Evolutionary conservation across 2,797 vertebrate species (phyloP).

Genomic region (Carcharodon carcharias): DNA sequence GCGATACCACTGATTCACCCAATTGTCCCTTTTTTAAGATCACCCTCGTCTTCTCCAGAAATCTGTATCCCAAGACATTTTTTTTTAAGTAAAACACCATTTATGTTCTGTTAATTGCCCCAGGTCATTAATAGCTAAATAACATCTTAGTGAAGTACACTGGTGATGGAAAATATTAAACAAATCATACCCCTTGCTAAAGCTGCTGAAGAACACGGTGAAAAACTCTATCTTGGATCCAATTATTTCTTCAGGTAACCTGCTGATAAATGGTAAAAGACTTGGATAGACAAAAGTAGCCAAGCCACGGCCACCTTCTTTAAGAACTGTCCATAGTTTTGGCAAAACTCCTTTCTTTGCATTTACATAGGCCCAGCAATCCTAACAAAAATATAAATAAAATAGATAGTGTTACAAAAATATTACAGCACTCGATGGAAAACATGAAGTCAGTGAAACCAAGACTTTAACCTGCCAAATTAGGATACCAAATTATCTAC

Average conservation of each 20-base stretch:
- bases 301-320: constrained; percentile 80
- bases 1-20: not conserved
- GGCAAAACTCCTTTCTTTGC: constrained; percentile 84
- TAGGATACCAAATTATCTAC: not conserved
- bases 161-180: not conserved
- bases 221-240: constrained; percentile 76
- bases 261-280: constrained; percentile 88
- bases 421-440: not conserved
- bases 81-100: not conserved
- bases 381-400: constrained; percentile 57
- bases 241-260: constrained; percentile 68
- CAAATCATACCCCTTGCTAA: constrained; percentile 73
- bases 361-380: constrained; percentile 88
- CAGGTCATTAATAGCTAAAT: not conserved
- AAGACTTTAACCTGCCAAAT: not conserved
- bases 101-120: not conserved
- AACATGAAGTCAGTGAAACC: not conserved
- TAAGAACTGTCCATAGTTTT: constrained; percentile 78
- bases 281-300: constrained; percentile 81
- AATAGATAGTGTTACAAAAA: constrained; percentile 32
- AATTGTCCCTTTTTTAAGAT: not conserved
- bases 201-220: constrained; percentile 70
- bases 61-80: not conserved
- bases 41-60: not conserved
- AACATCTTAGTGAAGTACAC: not conserved